Base-by-base conservation (phyloP, 2,888 invertebrate species). In the Plusia festucae region DNA sequence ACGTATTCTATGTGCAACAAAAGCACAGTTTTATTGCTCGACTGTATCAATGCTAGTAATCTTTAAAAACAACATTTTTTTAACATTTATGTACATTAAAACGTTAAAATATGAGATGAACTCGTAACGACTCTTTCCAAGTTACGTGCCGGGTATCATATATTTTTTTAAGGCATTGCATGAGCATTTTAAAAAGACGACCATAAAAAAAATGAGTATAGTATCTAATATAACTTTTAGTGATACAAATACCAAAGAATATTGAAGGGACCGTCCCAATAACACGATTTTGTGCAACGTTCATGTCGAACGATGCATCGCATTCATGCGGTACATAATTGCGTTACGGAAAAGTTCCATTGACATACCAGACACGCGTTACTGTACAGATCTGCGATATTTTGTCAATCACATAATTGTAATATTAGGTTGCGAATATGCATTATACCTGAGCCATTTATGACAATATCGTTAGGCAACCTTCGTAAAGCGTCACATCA, bases 341-440 rank as follows among this genome's bases (percentile, higher is more conserved):
- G n/a, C 40, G n/a, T 40, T 40, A 40, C 6, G 40, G 40, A 40
- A 40, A 40, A 40, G 40, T 40, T 40, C 40, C 15, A n/a, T 40
- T 40, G 40, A 40, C 40, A 40, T 6, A 5, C 40, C n/a, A 40
- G 40, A 40, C 40, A n/a, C n/a, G n/a, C 40, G 40, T 40, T 40
- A 40, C 40, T 5, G 40, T n/a, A 40, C 40, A 40, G 40, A 40
- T 40, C 40, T 40, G 40, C n/a, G n/a, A n/a, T n/a, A 40, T 40
- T 40, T n/a, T 7, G 40, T 40, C 40, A 40, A 40, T 40, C 40
- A 30, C 8, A 30, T 9, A n/a, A n/a, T n/a, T n/a, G n/a, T n/a
- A n/a, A 40, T 40, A 34, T 34, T 34, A 40, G 40, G 40, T n/a
- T 40, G 40, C 40, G n/a, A 40, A n/a, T n/a, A n/a, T 40, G n/a